Percentiles rank a stretch among this genome's conserved stretches.
phyloP scores from a whole-genome alignment of 92 coral and sea anemone genomes.

The Porites cylindrica region DNA sequence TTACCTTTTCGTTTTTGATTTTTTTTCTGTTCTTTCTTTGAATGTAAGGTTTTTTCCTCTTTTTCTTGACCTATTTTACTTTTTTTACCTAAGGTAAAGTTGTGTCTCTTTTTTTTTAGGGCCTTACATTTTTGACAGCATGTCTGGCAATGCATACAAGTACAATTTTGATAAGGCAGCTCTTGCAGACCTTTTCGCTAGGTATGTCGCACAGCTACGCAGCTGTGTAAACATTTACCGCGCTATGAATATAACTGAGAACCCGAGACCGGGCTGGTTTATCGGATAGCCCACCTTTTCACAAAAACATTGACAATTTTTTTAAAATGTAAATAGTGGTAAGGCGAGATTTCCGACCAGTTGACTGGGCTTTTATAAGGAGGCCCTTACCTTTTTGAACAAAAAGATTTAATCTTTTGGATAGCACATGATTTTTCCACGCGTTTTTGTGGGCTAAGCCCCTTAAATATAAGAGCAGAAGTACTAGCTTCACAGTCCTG shows the following conservation, averaged over 20 bases:
- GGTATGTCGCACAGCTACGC: conserved; percentile 29
- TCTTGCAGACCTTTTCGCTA: conserved; percentile 78
- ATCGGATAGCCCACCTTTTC: no score
- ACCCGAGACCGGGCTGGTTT: no score
- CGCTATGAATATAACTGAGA: not conserved
- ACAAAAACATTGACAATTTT: no score
- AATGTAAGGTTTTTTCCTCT: not conserved
- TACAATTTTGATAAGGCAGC: conserved; percentile 65
- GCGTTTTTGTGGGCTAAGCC: no score
- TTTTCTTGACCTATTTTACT: conserved; percentile 47
- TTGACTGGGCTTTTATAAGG: no score
- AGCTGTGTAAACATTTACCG: not conserved
- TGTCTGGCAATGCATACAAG: conserved; percentile 77
- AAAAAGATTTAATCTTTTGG: no score
- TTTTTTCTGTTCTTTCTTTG: not conserved
- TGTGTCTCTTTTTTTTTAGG: conserved; percentile 24
- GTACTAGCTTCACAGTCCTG: no score
- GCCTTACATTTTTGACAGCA: conserved; percentile 71
- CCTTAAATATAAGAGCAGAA: no score
- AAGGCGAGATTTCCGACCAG: no score
- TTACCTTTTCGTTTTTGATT: not conserved
- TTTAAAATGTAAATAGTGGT: no score
- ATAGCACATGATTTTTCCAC: no score
- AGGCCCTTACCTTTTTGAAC: no score
- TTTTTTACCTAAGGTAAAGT: conserved; percentile 24